These are phyloP conservation scores for Grantiella picta DNA, from an alignment of 2,113 vertebrate genomes.

Conservation along the genomic window DNA sequence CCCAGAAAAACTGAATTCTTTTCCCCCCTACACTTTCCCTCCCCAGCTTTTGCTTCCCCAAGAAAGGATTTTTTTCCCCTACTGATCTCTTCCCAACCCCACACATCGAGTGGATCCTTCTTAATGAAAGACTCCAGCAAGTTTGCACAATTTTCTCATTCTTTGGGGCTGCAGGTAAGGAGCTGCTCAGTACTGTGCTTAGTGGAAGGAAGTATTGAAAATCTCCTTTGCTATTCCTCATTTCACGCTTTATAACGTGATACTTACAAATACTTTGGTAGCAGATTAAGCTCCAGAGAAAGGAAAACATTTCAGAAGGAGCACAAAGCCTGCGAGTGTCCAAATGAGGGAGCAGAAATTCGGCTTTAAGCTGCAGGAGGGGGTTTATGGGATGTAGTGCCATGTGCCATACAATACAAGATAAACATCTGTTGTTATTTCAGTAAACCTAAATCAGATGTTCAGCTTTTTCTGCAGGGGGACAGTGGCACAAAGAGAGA, in stretches of 20 bases:
- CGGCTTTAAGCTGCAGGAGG: constrained; percentile 75
- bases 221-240: constrained; percentile 36
- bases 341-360: neutral
- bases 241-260: constrained; percentile 50
- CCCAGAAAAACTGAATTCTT: neutral
- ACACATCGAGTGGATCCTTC: neutral
- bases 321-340: constrained; percentile 28
- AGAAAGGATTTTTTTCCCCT: neutral
- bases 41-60: neutral
- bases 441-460: constrained; percentile 83
- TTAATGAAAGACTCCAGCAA: neutral
- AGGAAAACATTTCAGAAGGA: constrained; percentile 47
- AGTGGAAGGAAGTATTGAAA: constrained; percentile 56
- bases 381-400: constrained; percentile 80
- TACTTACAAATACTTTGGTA: constrained; percentile 57
- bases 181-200: neutral
- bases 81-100: neutral
- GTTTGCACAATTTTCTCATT: neutral
- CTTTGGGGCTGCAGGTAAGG: constrained; percentile 18
- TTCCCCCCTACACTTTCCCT: neutral
- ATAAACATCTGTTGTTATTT: constrained; percentile 85
- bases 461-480: constrained; percentile 42
- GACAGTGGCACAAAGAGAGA: neutral
- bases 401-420: constrained; percentile 84
- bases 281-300: constrained; percentile 59